Base-by-base conservation (phyloP, 2,797 vertebrate genomes). In the Notoglanidium macrostoma region DNA sequence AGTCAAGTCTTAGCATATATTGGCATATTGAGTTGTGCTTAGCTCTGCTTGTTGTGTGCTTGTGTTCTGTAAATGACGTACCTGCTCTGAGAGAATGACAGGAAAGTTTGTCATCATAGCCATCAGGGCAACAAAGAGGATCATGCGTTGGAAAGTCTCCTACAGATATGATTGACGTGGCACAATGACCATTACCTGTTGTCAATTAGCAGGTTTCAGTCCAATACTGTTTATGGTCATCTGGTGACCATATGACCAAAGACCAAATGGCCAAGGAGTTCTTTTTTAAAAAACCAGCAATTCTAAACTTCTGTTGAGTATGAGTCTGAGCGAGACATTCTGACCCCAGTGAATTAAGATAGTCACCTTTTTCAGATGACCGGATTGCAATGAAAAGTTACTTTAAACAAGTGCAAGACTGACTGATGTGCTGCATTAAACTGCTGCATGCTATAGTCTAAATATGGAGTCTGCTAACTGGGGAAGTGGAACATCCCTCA, bases 401-500 rank as follows among this genome's bases (percentile, higher is more conserved):
- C 26, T 67, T 79, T 51, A 70, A 84, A 15, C 15, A 65, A 86
- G 67, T 61, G 57, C 40, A 26, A 55, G 51, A 23, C 70, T 81
- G 55, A 86, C 63, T 67, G 68, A 73, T 89, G 49, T 76, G 51
- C 72, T 84, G 57, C 67, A 59, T 61, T 67, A 79, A 54, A 44
- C 23, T 67, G 44, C 65, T 59, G 67, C 67, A 73, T 86, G 63
- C 74, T 78, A 57, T 15, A 23, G 67, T 55, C 89, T 90, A 88
- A 87, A 89, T 81, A 55, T 90, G 86, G 65, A 54, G 67, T 55
- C 32, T 23, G 32, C 73, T 87, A 86, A 90, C 76, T 87, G 72
- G 82, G 88, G 77, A 78, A 90, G 80, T 89, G 78, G 87, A 87
- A 67, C 87, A 88, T 87, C 85, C 89, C 88, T 89, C 78, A 10